Percentiles rank a stretch among this genome's conserved stretches.
Evolutionary conservation across 2,113 vertebrate species (phyloP).

Genomic region (Brachyhypopomus gauderio): DNA sequence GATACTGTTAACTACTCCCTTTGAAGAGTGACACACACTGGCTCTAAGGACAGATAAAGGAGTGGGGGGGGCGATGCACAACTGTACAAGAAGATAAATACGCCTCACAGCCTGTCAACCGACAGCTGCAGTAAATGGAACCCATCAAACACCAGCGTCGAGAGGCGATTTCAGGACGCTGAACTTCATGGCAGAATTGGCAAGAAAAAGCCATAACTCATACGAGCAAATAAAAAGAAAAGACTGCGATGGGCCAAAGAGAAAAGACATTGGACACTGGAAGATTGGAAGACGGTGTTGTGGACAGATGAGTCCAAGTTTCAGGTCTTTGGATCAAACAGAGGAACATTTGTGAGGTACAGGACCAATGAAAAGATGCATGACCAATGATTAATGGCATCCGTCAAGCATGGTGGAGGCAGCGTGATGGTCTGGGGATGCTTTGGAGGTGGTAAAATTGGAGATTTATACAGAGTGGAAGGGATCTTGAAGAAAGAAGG

Average conservation of each 20-base stretch:
- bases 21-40: background rate
- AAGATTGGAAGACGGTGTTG: background rate
- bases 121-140: background rate
- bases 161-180: background rate
- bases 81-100: background rate
- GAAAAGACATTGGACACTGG: too few relatives aligned
- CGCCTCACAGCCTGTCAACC: background rate
- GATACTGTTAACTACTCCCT: background rate
- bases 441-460: too few relatives aligned
- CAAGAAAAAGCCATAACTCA: too few relatives aligned
- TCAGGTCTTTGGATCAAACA: background rate
- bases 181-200: too few relatives aligned
- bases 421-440: too few relatives aligned
- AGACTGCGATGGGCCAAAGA: too few relatives aligned
- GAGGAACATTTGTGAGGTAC: too few relatives aligned
- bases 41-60: background rate
- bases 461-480: too few relatives aligned
- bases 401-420: too few relatives aligned
- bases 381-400: background rate
- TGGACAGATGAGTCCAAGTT: background rate
- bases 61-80: too few relatives aligned
- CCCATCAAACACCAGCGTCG: background rate
- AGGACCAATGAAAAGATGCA: background rate
- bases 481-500: too few relatives aligned
- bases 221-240: too few relatives aligned